Conservation (phyloP, 2,113 vertebrate species). For the Mesembrinibis cayennensis region DNA sequence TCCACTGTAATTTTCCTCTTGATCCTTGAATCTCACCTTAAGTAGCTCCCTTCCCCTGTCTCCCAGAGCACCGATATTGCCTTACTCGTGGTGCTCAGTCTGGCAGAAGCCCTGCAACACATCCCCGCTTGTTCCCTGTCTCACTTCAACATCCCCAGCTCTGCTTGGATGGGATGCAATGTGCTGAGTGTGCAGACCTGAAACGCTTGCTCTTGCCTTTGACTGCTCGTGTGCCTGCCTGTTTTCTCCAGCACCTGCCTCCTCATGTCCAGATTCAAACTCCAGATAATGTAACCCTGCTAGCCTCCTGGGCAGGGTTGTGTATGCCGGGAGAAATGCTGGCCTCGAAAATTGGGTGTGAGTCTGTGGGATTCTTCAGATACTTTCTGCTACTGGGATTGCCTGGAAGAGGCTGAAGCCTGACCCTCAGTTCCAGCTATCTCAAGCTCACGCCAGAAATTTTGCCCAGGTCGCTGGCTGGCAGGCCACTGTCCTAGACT, state of each 20-base stretch:
- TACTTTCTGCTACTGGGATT: constrained; percentile 7
- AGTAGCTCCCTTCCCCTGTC: background rate
- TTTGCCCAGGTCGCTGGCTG: background rate
- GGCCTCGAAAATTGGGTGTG: constrained; percentile 28
- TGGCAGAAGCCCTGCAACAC: background rate
- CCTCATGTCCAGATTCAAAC: constrained; percentile 63
- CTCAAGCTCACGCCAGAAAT: background rate
- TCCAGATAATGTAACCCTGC: constrained; percentile 46
- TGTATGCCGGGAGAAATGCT: constrained; percentile 48
- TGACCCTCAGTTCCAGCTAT: background rate
- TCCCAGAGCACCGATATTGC: background rate
- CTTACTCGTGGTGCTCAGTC: background rate
- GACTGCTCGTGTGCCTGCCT: constrained; percentile 66
- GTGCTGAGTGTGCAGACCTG: constrained; percentile 60
- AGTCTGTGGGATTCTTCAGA: constrained; percentile 48
- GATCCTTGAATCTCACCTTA: background rate
- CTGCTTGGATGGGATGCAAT: background rate
- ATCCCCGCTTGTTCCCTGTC: background rate
- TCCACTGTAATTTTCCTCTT: background rate
- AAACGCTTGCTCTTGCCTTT: constrained; percentile 47
- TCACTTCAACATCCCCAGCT: background rate
- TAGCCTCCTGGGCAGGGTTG: constrained; percentile 66
- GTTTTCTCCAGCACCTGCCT: constrained; percentile 58
- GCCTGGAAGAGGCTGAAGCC: background rate
- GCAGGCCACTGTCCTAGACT: background rate